Evolutionary conservation across 1,140 invertebrate genomes (phyloP), one percentile per base, ranked within the genome.

Genomic region (Lysiphlebus fabarum): DNA sequence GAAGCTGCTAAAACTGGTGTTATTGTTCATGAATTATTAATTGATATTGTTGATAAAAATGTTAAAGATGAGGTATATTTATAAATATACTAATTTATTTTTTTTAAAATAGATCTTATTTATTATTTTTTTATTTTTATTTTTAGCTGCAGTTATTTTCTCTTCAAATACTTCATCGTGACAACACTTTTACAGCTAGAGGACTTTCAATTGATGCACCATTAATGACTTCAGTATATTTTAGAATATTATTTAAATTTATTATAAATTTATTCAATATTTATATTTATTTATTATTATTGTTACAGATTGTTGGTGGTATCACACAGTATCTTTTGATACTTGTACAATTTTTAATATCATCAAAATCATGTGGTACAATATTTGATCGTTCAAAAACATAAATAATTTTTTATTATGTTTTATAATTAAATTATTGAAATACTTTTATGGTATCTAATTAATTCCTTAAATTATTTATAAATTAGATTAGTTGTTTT

Each of bases 61-160:
- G 56, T 74, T 8, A 74, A 73, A 58, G 67, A 71, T 43, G 74
- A 78, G 69, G 76, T 78, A 68, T 58, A 53, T 33, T 36, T 43
- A n/a, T n/a, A 48, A 47, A 45, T 40, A 45, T 36, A 34, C 0
- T 41, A 3, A n/a, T n/a, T 38, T 8, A 26, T 45, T 14, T 11
- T 26, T 17, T 53, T 53, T 48, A 47, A 8, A 2, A 11, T 40
- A 34, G 4, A 6, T n/a, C n/a, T n/a, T 0, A 34, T 6, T 1
- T 50, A 7, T 26, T 0, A 12, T 34, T 7, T 36, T 37, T 7
- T 51, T 0, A 10, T 8, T 53, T 65, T 7, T 36, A 44, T 40
- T 68, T 71, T 5, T 54, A 75, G 73, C 36, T 73, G 12, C 56
- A 72, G 26, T n/a, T 69, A 33, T 73, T 74, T 41, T 72, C 71